A percentile compares a stretch with the other conserved stretches of the same genome.
phyloP scores from a whole-genome alignment of 2,888 invertebrate genomes.

The Pristionchus mayeri region DNA sequence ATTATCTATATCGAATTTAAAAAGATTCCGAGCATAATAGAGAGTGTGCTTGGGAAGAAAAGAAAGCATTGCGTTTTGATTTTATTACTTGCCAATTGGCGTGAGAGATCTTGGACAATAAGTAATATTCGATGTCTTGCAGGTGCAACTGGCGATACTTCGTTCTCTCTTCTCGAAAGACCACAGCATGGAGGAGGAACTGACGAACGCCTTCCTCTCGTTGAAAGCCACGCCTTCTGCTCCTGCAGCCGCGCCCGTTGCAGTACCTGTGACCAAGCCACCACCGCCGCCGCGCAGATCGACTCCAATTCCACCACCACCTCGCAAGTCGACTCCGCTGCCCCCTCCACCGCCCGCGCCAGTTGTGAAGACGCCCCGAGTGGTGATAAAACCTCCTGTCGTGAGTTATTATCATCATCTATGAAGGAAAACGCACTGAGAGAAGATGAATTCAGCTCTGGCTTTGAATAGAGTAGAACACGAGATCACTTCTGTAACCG shows the following conservation, averaged over 20 bases:
- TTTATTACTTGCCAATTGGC: too few species aligned
- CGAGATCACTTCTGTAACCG: too few species aligned
- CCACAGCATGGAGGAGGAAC: background rate
- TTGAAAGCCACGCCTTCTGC: background rate
- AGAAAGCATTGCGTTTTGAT: background rate
- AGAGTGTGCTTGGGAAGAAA: background rate
- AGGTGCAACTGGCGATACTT: slow-evolving; percentile 44
- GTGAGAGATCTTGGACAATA: too few species aligned
- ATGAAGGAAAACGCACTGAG: too few species aligned
- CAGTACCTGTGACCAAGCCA: too few species aligned
- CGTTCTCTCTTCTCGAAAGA: slow-evolving; percentile 1
- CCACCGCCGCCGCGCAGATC: too few species aligned
- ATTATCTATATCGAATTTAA: too few species aligned
- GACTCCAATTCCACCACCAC: too few species aligned
- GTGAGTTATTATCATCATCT: background rate
- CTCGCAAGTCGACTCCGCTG: background rate
- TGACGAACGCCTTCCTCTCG: background rate
- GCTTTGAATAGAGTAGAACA: too few species aligned
- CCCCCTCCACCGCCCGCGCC: background rate
- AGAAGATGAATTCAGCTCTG: too few species aligned
- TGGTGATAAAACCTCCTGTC: background rate
- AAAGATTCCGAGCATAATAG: too few species aligned
- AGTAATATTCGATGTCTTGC: background rate
- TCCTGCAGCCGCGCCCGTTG: too few species aligned
- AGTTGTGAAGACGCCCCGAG: background rate